Evolutionary conservation across 2,797 vertebrate species (phyloP).

Genomic region (Siniperca undulata): DNA sequence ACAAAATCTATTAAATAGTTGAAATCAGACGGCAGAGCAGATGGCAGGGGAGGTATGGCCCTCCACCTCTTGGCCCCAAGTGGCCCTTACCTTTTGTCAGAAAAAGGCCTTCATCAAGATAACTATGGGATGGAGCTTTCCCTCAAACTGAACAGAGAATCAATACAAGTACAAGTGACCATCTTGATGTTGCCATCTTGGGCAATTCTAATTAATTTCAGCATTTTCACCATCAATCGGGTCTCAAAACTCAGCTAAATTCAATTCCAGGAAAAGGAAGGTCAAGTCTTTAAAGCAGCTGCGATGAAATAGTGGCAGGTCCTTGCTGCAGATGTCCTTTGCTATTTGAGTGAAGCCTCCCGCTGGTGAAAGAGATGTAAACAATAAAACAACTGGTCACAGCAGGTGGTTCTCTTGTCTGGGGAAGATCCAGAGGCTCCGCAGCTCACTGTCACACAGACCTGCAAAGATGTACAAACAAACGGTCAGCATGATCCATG

Average conservation of each 20-base stretch:
- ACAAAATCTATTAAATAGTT: constrained; percentile 2
- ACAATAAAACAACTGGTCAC: constrained; percentile 58
- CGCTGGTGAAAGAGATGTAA: constrained; percentile 56
- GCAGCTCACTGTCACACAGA: constrained; percentile 28
- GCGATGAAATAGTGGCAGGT: neutral
- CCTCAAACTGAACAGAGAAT: constrained; percentile 28
- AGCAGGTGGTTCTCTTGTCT: constrained; percentile 57
- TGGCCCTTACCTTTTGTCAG: constrained; percentile 72
- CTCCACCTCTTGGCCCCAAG: constrained; percentile 65
- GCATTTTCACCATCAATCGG: constrained; percentile 21
- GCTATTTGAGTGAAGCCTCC: constrained; percentile 42
- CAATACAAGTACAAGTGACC: constrained; percentile 32
- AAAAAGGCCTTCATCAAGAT: constrained; percentile 73
- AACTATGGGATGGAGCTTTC: constrained; percentile 55
- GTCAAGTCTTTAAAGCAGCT: neutral
- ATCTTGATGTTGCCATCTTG: constrained; percentile 54
- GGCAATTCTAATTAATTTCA: constrained; percentile 48
- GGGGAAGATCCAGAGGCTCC: constrained; percentile 30
- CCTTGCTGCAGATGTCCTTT: constrained; percentile 55
- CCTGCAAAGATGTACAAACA: constrained; percentile 65
- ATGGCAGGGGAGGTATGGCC: constrained; percentile 24
- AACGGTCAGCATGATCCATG: constrained; percentile 20
- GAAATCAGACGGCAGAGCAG: constrained; percentile 31
- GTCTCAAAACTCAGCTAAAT: neutral
- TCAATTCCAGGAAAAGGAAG: neutral